Percentiles rank a stretch among this genome's conserved stretches.
Evolutionary conservation across 2,888 invertebrate genomes (phyloP).

Genomic region (Zygaena filipendulae): DNA sequence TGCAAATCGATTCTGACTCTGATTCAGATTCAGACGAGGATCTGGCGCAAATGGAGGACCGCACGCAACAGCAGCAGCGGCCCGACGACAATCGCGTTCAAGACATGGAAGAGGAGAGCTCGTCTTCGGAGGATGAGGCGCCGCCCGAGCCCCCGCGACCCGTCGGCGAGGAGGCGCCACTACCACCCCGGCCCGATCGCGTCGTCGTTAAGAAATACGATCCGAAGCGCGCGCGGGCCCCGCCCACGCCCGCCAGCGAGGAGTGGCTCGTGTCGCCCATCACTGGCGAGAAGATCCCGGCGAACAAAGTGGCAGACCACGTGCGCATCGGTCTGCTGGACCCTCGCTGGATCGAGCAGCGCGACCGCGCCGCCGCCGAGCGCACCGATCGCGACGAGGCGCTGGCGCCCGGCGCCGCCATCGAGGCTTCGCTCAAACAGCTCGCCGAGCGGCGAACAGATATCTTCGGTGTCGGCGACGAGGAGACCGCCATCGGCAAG

Average conservation of each 20-base stretch:
- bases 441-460: slow-evolving; percentile 99
- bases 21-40: slow-evolving; percentile 62
- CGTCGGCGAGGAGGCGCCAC: slow-evolving; percentile 69
- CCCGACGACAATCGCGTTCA: slow-evolving; percentile 72
- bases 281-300: slow-evolving; percentile 97
- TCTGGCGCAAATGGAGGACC: slow-evolving; percentile 76
- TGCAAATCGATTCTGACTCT: slow-evolving; percentile 90
- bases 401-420: slow-evolving; percentile 79
- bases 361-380: slow-evolving; percentile 93
- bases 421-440: slow-evolving; percentile 91
- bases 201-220: slow-evolving; percentile 98
- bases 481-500: slow-evolving; percentile 99
- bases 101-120: slow-evolving; percentile 94
- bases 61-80: slow-evolving; percentile 48
- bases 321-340: slow-evolving; percentile 96
- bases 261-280: slow-evolving; percentile 98
- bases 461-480: slow-evolving; percentile 99
- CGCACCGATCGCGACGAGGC: slow-evolving; percentile 83
- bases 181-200: slow-evolving; percentile 91
- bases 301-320: slow-evolving; percentile 97
- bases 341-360: slow-evolving; percentile 97
- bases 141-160: slow-evolving; percentile 37
- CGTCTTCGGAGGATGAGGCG: slow-evolving; percentile 57
- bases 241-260: slow-evolving; percentile 71
- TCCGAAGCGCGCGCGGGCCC: slow-evolving; percentile 78